Conservation (phyloP, 2,888 invertebrate species). For the Caenorhabditis angaria region DNA sequence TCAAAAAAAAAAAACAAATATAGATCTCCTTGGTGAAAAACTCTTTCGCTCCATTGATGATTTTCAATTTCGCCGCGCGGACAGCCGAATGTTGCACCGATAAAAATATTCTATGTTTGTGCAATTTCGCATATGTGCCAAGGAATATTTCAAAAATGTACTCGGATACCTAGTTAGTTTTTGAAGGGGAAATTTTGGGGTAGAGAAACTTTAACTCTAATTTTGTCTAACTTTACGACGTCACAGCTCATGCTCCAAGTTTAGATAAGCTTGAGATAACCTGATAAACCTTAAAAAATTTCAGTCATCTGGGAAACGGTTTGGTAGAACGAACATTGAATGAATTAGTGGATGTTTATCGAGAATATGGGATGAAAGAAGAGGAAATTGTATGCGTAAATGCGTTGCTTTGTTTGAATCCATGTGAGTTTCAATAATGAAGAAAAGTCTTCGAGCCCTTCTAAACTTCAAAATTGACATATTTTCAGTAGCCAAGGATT, state of each 20-base stretch:
- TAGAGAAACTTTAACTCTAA: too few relatives aligned
- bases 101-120: constrained; percentile 63
- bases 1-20: constrained; percentile 14
- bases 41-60: constrained; percentile 60
- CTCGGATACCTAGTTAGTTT: constrained; percentile 64
- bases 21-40: constrained; percentile 59
- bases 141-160: constrained; percentile 66
- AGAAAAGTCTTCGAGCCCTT: neutral
- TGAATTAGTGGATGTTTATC: constrained; percentile 64
- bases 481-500: constrained; percentile 62
- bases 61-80: constrained; percentile 64
- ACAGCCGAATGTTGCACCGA: constrained; percentile 62
- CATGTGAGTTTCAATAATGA: constrained; percentile 49
- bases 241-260: neutral
- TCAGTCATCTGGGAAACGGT: constrained; percentile 67
- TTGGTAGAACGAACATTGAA: constrained; percentile 64
- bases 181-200: too few relatives aligned
- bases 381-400: constrained; percentile 68
- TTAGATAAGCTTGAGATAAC: neutral
- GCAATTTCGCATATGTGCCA: constrained; percentile 69
- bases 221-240: too few relatives aligned
- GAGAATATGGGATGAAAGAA: constrained; percentile 60
- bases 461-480: neutral
- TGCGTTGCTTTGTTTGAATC: constrained; percentile 68
- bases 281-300: constrained; percentile 17